Evolutionary conservation across 2,113 vertebrate species (phyloP), one percentile per base, ranked within the genome.

Genomic region (Aythya baeri): DNA sequence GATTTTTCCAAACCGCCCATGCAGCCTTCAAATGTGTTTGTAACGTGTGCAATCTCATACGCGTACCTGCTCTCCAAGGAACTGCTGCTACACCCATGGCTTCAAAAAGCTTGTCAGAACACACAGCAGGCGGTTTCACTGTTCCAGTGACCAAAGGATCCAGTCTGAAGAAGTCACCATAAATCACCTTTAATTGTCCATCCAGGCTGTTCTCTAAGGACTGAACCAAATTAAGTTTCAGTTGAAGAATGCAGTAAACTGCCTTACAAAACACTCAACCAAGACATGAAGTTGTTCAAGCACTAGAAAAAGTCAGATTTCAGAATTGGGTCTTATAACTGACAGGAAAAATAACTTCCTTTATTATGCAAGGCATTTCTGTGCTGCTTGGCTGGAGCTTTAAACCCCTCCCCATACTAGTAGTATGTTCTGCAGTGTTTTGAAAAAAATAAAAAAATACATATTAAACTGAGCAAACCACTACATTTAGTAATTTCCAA

Each of bases 121-220:
- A 91, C 98, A 99, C 91, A 38, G 87, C 73, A 4, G 98, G 98
- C 23, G 98, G 98, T 93, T 86, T 98, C 85, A 98, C 4, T 2
- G 6, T 16, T 86, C 97, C 98, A 70, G 4, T 23, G 5, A 83
- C 82, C 20, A 98, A 87, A 49, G 98, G 98, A 94, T 99, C 99
- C 59, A 99, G 71, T 92, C 97, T 98, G 94, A 99, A 99, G 97
- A 98, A 99, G 95, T 99, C 98, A 97, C 98, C 99, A 21, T 99
- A 93, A 85, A 99, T 78, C 78, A 99, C 98, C 85, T 98, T 97
- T 38, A 99, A 96, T 72, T 98, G 98, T 79, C 98, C 98, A 91
- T 97, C 96, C 87, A 98, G 68, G 14, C 15, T 96, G 13, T 73
- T 79, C 94, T 98, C 97, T 97, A 99, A 90, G 32, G 97, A 97